Conservation (phyloP, 2,888 invertebrate species). For the Eremobia ochroleuca region DNA sequence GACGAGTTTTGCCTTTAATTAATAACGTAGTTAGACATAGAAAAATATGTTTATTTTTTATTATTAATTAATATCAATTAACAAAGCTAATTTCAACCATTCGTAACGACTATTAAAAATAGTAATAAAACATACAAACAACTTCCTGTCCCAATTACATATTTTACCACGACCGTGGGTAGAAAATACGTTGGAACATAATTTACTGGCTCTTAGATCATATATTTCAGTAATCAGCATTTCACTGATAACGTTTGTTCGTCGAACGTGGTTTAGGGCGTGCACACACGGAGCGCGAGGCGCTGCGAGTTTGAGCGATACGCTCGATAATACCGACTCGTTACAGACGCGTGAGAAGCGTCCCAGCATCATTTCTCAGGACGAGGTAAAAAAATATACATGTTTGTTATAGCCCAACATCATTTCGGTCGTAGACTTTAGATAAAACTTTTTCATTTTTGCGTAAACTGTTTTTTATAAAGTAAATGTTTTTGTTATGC, state of each 20-base stretch:
- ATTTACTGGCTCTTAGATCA: constrained; percentile 62
- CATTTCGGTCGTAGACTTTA: constrained; percentile 48
- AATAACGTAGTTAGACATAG: constrained; percentile 1
- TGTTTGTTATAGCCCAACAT: constrained; percentile 60
- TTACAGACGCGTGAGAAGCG: constrained; percentile 80
- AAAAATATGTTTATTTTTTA: constrained; percentile 19
- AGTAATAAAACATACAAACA: constrained; percentile 51
- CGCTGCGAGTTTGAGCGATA: constrained; percentile 65
- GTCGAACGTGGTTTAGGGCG: constrained; percentile 66
- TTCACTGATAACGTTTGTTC: constrained; percentile 54
- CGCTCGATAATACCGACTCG: constrained; percentile 73
- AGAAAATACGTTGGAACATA: constrained; percentile 51
- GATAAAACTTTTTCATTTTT: constrained; percentile 55
- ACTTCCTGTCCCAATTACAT: constrained; percentile 59
- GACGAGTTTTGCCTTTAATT: constrained; percentile 3
- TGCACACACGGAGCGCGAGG: constrained; percentile 61
- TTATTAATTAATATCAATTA: constrained; percentile 33
- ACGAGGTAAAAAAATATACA: constrained; percentile 66
- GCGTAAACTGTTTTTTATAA: constrained; percentile 14
- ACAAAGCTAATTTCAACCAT: constrained; percentile 37
- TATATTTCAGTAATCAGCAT: constrained; percentile 64
- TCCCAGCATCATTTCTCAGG: constrained; percentile 77
- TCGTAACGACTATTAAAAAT: constrained; percentile 39
- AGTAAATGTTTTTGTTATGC: constrained; percentile 4
- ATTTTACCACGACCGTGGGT: constrained; percentile 49